Conservation (phyloP, 2,888 invertebrate species). For the Caenorhabditis zanzibari region DNA sequence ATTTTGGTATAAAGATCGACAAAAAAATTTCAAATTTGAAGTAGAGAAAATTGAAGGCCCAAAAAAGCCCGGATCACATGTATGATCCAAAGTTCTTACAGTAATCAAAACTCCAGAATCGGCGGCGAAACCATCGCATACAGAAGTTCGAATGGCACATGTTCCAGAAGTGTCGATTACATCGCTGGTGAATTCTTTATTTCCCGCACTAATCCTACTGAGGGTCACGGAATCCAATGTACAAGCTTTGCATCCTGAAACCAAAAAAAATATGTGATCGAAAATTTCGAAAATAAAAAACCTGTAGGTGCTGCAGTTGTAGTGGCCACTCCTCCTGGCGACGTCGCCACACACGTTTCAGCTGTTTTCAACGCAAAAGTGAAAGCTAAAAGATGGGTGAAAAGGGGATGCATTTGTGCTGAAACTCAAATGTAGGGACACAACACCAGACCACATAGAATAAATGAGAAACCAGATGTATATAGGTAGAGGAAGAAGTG, state of each 20-base stretch:
- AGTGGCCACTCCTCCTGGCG: constrained; percentile 17
- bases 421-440: constrained; percentile 15
- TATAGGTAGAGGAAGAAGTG: constrained; percentile 13
- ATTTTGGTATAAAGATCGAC: too few relatives aligned
- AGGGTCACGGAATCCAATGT: constrained; percentile 2
- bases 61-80: too few relatives aligned
- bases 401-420: constrained; percentile 30
- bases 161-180: constrained; percentile 51
- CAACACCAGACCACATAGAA: constrained; percentile 1
- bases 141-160: constrained; percentile 51
- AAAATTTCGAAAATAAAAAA: background rate
- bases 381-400: constrained; percentile 28
- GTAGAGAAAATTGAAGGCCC: too few relatives aligned
- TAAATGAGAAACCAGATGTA: constrained; percentile 9
- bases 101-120: constrained; percentile 43
- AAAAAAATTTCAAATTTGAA: too few relatives aligned
- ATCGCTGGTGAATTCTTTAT: constrained; percentile 58
- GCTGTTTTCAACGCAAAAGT: constrained; percentile 17
- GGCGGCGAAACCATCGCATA: constrained; percentile 46
- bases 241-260: constrained; percentile 48
- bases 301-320: constrained; percentile 32
- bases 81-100: constrained; percentile 2
- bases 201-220: constrained; percentile 43
- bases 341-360: constrained; percentile 42
- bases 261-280: background rate